Evolutionary conservation across 2,113 vertebrate genomes (phyloP), one percentile per base, ranked within the genome.

Genomic region (Collichthys lucidus): DNA sequence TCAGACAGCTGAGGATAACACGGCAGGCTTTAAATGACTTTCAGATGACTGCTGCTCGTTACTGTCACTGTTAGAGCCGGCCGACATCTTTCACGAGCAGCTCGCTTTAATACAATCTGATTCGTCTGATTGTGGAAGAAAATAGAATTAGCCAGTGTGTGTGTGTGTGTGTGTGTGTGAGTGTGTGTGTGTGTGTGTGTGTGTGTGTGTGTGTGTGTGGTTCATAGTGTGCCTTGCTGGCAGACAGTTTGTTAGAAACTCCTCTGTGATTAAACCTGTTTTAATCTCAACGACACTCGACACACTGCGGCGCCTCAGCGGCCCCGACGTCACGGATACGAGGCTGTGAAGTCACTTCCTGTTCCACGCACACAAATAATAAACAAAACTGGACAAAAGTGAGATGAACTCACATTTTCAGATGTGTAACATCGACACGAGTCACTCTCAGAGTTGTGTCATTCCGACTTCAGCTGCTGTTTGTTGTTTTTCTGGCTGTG

Each of bases 171-270:
- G 2, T 80, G 67, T 64, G 76, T 50, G 65, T 61, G 35, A 2
- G 63, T 19, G 61, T 2, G 2, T 80, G 67, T 64, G 76, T 49
- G 65, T 61, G 35, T 3, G 63, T 16, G 61, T 2, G 2, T 80
- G 67, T 64, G 76, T 49, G 26, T 80, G 67, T 64, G 76, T 49
- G 65, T 61, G 35, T 3, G 63, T 19, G 61, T 2, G 2, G 15
- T 44, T 68, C 63, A 46, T 83, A 66, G 84, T 89, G 77, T 82
- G 82, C 61, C 56, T 86, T 52, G 66, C 84, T 86, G 70, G 22
- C 68, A 63, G 85, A 90, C 89, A 89, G 91, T 90, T 88, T 92
- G 92, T 90, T 83, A 77, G 75, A 89, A 81, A 86, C 90, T 75
- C 84, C 73, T 88, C 62, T 72, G 83, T 91, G 88, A 93, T 92